Evolutionary conservation across 2,797 vertebrate genomes (phyloP), one percentile per base, ranked within the genome.

Genomic region (Sphaeramia orbicularis): DNA sequence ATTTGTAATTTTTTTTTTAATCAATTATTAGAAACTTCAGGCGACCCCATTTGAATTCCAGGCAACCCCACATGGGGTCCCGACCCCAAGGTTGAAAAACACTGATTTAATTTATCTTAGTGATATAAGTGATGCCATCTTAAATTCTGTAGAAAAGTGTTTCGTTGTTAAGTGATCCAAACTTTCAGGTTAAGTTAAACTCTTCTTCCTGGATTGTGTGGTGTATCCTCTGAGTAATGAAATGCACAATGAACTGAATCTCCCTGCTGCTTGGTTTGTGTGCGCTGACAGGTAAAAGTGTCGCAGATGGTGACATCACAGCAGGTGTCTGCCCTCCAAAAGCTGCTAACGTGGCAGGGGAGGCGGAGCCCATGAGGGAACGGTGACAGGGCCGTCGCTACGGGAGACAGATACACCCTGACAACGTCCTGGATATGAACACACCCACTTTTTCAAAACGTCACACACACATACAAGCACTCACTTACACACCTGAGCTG

Each of bases 271-370:
- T 2, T 4, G 1, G 55, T 56, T 55, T 47, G 53, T 19, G 38
- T 12, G 15, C 5, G 21, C 35, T 73, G 84, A 86, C 85, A 89
- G 87, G 88, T 90, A 63, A 81, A 55, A 60, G 70, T 53, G 48
- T 85, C 78, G 74, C 90, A 87, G 87, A 91, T 89, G 89, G 86
- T 91, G 85, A 89, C 84, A 89, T 91, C 89, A 81, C 91, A 89
- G 87, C 80, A 71, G 89, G 92, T 56, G 81, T 78, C 62, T 37
- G 65, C 78, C 67, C 85, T 78, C 55, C 50, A 32, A 83, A 88
- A 89, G 81, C 80, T 65, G 82, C 59, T 76, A 67, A 64, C 58
- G 35, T 68, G 55, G 65, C 36, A 10, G 68, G 65, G 71, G 43
- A 68, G 80, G 74, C 27, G 65, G 68, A 11, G 78, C 37, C 19